phyloP scores from a whole-genome alignment of 2,888 invertebrate genomes.

The Schizaphis graminum region DNA sequence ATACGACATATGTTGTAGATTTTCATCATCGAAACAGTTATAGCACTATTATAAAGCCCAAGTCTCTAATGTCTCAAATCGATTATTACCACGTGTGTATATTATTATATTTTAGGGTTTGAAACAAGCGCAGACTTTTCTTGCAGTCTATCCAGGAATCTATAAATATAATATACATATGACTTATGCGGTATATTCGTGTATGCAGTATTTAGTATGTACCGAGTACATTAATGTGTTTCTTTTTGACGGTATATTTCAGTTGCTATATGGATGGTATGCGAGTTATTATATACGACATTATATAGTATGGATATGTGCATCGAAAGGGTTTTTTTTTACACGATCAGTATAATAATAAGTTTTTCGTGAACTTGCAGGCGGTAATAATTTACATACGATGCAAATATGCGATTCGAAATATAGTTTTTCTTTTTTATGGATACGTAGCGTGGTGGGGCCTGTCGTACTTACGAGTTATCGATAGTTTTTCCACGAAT shows the following conservation, averaged over 20 bases:
- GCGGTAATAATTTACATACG: background rate
- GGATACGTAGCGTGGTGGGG: background rate
- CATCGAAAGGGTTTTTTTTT: background rate
- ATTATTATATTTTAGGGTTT: background rate
- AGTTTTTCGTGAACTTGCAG: background rate
- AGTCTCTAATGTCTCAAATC: background rate
- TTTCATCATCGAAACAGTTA: background rate
- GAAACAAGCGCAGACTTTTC: background rate
- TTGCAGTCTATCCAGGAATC: background rate
- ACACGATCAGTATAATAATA: background rate
- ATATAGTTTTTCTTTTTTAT: background rate
- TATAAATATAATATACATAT: background rate
- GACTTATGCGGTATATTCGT: background rate
- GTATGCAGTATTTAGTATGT: too few species aligned
- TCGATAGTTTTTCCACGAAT: slow-evolving; percentile 24
- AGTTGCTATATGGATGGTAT: background rate
- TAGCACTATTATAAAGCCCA: background rate
- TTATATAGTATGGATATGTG: background rate
- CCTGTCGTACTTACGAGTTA: background rate
- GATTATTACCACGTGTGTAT: background rate
- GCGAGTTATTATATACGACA: background rate
- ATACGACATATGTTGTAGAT: background rate
- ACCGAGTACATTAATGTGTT: background rate
- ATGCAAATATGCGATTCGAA: background rate
- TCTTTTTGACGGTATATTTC: background rate